Percentiles rank a stretch among this genome's conserved stretches.
These are phyloP conservation scores for Oxyruncus cristatus DNA, from an alignment of 2,113 vertebrate species.

Conservation along the genomic window DNA sequence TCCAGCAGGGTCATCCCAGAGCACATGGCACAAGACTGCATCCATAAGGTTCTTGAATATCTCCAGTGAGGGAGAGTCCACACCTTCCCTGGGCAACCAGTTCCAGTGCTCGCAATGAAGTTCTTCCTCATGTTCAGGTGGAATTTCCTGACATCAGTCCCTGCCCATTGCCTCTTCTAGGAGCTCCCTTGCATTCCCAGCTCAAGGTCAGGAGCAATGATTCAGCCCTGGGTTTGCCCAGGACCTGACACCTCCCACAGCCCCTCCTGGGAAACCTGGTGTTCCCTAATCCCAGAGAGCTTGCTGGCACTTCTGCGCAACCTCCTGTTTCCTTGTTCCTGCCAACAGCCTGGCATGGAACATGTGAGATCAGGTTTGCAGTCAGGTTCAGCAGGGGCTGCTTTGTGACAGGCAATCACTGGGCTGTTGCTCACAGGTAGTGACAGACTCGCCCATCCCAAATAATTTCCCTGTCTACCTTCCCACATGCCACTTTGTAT, in stretches of 20 bases:
- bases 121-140: accelerated
- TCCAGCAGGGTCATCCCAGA: background rate
- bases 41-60: background rate
- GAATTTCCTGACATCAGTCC: background rate
- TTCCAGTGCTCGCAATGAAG: background rate
- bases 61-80: background rate
- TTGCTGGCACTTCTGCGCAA: background rate
- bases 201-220: background rate
- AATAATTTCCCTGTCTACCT: background rate
- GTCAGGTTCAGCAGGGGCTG: background rate
- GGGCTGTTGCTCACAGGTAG: background rate
- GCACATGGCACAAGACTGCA: background rate
- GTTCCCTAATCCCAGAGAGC: background rate
- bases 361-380: background rate
- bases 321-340: background rate
- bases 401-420: background rate
- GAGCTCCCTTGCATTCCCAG: background rate
- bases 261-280: accelerated
- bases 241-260: background rate
- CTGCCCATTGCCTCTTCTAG: background rate
- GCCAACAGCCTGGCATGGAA: background rate
- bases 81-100: background rate
- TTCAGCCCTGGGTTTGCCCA: background rate
- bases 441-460: background rate
- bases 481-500: background rate